Evolutionary conservation across 2,797 vertebrate species (phyloP), one percentile per base, ranked within the genome.

Genomic region (Moxostoma hubbsi): DNA sequence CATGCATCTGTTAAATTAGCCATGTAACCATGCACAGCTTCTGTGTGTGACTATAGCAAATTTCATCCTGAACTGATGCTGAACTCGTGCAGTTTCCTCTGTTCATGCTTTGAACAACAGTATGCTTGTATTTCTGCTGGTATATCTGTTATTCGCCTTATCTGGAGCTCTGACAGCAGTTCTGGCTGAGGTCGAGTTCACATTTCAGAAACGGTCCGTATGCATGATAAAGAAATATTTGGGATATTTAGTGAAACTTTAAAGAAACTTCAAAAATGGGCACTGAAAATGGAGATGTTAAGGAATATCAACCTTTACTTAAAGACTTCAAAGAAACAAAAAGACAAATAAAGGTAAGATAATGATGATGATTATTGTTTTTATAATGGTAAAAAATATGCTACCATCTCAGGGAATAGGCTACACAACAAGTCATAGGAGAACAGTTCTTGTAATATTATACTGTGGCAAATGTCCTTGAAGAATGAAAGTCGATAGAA

Each of bases 261-360:
- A 9, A 46, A 5, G 7, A 7, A 46, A 46, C 7, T n/a, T n/a
- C 45, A 63, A 62, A n/a, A 63, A 64, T 64, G 62, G 62, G 12
- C 9, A 5, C 46, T n/a, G 62, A 64, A 8, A 46, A 64, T 46
- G 62, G n/a, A 64, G 62, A 64, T 64, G 7, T 64, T 9, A 15
- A 9, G 12, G 43, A 64, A 64, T 46, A 64, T 64, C 43, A 46
- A n/a, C 62, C 62, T 64, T 64, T 64, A 43, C 62, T 64, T 64
- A 64, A 64, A 64, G 62, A 64, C 4, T 0, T n/a, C 43, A 46
- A 46, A 46, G 62, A 64, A 64, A 43, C 62, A 64, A 64, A n/a
- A 64, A 6, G 13, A 46, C 43, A 46, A 47, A 64, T 64, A n/a
- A 64, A 46, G 62, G 62, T 64, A 64, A 46, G 62, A 15, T 8